phyloP scores from a whole-genome alignment of 2,797 vertebrate genomes.

The Adelosebastes latens region DNA sequence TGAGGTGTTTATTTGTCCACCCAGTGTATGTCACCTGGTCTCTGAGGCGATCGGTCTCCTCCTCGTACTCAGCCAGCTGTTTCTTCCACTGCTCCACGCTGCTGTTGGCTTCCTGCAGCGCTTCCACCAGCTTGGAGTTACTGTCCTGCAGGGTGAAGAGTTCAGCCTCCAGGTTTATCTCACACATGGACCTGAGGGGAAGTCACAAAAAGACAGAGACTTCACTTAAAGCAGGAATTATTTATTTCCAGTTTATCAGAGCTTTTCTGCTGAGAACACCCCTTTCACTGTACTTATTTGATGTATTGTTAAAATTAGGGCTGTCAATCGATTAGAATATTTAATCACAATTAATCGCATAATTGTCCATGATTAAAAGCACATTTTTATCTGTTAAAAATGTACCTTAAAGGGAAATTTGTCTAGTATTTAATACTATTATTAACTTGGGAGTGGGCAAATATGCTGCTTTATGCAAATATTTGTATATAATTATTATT shows the following conservation, averaged over 20 bases:
- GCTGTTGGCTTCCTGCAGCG: conserved; percentile 91
- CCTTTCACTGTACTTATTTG: neutral
- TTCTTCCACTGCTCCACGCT: conserved; percentile 93
- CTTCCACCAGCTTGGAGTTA: conserved; percentile 90
- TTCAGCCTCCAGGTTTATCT: conserved; percentile 93
- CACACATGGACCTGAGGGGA: conserved; percentile 89
- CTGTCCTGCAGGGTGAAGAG: conserved; percentile 96
- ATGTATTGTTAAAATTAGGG: no score
- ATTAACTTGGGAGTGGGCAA: no score
- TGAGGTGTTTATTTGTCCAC: neutral
- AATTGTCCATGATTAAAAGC: no score
- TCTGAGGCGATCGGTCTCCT: conserved; percentile 90
- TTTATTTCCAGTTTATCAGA: neutral
- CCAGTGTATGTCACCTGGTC: conserved; percentile 82
- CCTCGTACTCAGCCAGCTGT: conserved; percentile 91
- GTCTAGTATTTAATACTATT: no score
- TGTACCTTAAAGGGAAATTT: no score
- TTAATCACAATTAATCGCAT: no score
- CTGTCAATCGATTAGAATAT: no score
- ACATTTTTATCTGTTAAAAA: no score
- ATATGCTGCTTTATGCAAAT: no score
- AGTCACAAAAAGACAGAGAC: neutral
- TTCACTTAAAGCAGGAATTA: neutral
- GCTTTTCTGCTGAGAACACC: neutral
- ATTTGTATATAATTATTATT: no score